phyloP scores from a whole-genome alignment of 2,888 invertebrate genomes.

The Agriotes lineatus region DNA sequence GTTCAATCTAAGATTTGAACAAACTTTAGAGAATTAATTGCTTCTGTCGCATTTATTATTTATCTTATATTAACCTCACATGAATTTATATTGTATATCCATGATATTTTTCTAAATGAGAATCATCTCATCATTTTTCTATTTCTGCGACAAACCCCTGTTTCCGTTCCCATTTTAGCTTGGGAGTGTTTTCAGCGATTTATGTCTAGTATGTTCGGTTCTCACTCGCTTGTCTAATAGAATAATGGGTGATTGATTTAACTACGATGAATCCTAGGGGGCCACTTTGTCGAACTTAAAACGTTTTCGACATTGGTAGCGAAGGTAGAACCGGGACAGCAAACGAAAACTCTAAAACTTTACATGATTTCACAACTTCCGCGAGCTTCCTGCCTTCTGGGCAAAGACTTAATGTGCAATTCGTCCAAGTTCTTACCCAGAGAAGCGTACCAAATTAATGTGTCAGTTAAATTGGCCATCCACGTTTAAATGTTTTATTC shows the following conservation, averaged over 20 bases:
- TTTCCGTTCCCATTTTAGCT: no score
- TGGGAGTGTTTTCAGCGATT: not conserved
- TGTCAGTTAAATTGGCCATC: conserved; percentile 10
- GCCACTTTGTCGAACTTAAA: conserved; percentile 2
- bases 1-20: no score
- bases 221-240: not conserved
- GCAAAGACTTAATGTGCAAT: not conserved
- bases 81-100: no score
- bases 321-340: not conserved
- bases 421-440: not conserved
- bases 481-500: not conserved
- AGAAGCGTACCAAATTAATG: not conserved
- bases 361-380: not conserved
- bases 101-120: no score
- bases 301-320: not conserved
- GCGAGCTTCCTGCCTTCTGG: not conserved
- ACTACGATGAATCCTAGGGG: not conserved
- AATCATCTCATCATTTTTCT: no score
- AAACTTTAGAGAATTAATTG: no score
- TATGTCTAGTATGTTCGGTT: not conserved
- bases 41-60: no score
- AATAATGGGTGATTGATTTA: conserved; percentile 6
- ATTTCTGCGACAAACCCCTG: no score
- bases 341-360: not conserved
- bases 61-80: no score